Conservation (phyloP, 2,797 vertebrate genomes). For the Eleutherodactylus coqui region DNA sequence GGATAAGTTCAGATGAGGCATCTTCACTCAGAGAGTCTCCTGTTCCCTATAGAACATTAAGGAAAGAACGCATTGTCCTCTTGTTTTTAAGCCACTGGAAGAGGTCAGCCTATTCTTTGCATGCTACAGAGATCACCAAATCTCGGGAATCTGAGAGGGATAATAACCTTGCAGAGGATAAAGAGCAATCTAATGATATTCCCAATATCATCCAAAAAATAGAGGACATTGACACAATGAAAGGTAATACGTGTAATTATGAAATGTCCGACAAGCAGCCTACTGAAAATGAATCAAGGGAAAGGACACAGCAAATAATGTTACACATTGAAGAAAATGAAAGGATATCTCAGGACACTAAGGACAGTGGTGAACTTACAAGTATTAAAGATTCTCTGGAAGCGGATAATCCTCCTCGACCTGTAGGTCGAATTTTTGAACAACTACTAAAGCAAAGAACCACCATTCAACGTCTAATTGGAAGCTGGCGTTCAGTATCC, state of each 20-base stretch:
- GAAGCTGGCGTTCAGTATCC: conserved; percentile 74
- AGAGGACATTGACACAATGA: conserved; percentile 22
- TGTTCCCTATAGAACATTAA: conserved; percentile 75
- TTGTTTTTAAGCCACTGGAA: conserved; percentile 96
- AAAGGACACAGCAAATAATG: neutral
- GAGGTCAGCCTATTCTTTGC: conserved; percentile 82
- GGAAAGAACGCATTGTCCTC: conserved; percentile 91
- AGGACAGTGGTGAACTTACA: neutral
- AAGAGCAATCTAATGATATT: neutral
- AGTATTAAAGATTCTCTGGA: neutral
- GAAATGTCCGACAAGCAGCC: conserved; percentile 8
- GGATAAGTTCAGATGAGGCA: conserved; percentile 78
- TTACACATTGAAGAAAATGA: conserved; percentile 20
- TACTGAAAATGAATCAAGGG: conserved; percentile 24
- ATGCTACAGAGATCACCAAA: conserved; percentile 67
- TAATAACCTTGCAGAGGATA: neutral
- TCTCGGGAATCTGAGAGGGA: neutral
- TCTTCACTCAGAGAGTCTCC: conserved; percentile 53
- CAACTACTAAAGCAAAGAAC: conserved; percentile 86
- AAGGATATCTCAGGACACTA: neutral
- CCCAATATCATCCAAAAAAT: conserved; percentile 24
- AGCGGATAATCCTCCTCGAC: conserved; percentile 43
- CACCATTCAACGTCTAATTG: conserved; percentile 88
- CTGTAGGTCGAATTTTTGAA: conserved; percentile 75
- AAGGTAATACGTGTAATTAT: conserved; percentile 60